Evolutionary conservation across 2,888 invertebrate genomes (phyloP).

Genomic region (Cheilosia variabilis): DNA sequence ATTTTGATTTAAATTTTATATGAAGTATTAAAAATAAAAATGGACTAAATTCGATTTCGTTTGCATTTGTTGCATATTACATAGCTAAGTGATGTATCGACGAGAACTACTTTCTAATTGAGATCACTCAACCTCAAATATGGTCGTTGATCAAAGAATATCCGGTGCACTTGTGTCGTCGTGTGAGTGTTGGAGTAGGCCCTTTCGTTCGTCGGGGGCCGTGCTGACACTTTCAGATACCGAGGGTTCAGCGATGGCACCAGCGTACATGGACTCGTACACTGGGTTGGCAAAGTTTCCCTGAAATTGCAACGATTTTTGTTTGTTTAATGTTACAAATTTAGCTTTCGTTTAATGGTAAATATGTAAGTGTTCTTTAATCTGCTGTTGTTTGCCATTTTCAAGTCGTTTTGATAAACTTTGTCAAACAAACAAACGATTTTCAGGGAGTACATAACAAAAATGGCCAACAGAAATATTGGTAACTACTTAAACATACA

Average conservation of each 20-base stretch:
- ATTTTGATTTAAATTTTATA: conserved; percentile 26
- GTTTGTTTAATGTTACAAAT: no score
- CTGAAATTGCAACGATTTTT: conserved; percentile 79
- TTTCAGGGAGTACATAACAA: no score
- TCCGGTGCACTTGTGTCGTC: conserved; percentile 84
- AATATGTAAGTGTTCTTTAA: no score
- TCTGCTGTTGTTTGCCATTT: no score
- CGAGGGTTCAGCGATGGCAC: conserved; percentile 80
- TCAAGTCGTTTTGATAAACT: no score
- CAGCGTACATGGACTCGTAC: conserved; percentile 91
- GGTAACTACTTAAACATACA: no score
- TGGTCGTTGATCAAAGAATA: conserved; percentile 83
- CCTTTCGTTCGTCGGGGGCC: conserved; percentile 85
- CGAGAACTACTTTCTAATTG: conserved; percentile 34
- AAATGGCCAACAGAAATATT: no score
- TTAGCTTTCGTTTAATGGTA: no score
- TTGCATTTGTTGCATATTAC: conserved; percentile 52
- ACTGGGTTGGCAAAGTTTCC: conserved; percentile 94
- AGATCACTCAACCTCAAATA: conserved; percentile 79
- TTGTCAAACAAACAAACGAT: no score
- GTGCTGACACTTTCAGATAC: conserved; percentile 81
- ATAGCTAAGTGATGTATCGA: conserved; percentile 54
- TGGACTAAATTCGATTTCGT: conserved; percentile 73
- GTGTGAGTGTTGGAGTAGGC: conserved; percentile 84
- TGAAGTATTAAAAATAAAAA: conserved; percentile 61